Base-by-base conservation (phyloP, 2,797 vertebrate species). In the Hylomyscus alleni region DNA sequence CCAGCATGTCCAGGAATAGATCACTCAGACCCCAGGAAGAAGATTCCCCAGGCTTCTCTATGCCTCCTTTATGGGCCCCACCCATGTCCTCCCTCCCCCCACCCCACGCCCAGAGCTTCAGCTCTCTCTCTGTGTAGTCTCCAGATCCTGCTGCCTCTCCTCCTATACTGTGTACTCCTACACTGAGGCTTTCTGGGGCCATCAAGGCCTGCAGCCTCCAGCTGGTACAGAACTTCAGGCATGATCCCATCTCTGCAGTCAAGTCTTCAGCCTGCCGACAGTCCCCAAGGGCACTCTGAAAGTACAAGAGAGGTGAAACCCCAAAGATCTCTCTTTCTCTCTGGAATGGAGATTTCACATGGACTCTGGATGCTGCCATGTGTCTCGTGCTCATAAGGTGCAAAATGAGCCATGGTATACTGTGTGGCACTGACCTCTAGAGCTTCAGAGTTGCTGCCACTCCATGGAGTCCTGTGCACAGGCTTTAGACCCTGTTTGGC, bases 261-360 rank as follows among this genome's bases (percentile, higher is more conserved):
- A 82, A 58, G 85, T 54, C 58, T 77, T 15, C n/a, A 29, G 60
- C 54, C 73, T 13, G 19, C 44, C 75, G 31, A 44, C 24, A 31
- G 10, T 72, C 78, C 58, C 69, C 37, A 50, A 91, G 34, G 67
- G 47, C 52, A 82, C 81, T 37, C 86, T 0, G 0, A 50, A 20
- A 15, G 34, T 14, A 22, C 62, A 17, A 58, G 37, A n/a, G 50
- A 60, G 37, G 54, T 15, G 60, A 75, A 76, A 62, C 50, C 6
- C 54, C 22, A 14, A 50, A 44, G 44, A 50, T 1, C 0, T 3
- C 10, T 13, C 0, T 0, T 19, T 54, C 47, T 54, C 60, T 81
- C n/a, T 73, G 73, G 50, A 40, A 15, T 0, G n/a, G 75, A 24
- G 37, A 13, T 62, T 73, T 85, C 62, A 11, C 6, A 1, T 24